Evolutionary conservation across 2,888 invertebrate genomes (phyloP).

Genomic region (Drosophila dives): DNA sequence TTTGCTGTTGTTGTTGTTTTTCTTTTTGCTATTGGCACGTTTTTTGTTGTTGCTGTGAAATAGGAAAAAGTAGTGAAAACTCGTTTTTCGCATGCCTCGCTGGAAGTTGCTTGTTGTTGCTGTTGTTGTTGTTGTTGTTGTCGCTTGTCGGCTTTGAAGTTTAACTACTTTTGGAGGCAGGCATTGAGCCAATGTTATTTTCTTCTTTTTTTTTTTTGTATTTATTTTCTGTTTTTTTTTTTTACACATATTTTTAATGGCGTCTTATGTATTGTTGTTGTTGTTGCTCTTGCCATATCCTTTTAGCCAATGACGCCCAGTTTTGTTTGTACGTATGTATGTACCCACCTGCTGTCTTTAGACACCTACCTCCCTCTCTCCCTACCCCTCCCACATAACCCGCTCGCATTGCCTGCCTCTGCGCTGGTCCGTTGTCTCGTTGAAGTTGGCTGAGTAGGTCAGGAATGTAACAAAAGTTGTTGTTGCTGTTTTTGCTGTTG

Average conservation of each 20-base stretch:
- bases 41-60: slow-evolving; percentile 58
- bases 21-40: slow-evolving; percentile 44
- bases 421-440: slow-evolving; percentile 45
- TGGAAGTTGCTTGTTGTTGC: slow-evolving; percentile 27
- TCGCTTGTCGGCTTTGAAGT: slow-evolving; percentile 66
- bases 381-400: background rate
- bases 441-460: slow-evolving; percentile 69
- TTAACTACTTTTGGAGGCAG: slow-evolving; percentile 73
- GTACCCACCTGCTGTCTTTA: slow-evolving; percentile 13
- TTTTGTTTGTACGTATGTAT: slow-evolving; percentile 19
- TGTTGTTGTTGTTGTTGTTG: slow-evolving; percentile 28
- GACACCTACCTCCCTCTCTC: background rate
- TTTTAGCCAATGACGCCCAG: slow-evolving; percentile 64
- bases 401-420: background rate
- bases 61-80: slow-evolving; percentile 79
- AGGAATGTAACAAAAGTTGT: slow-evolving; percentile 69
- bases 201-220: slow-evolving; percentile 3
- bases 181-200: slow-evolving; percentile 37
- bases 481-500: slow-evolving; percentile 29
- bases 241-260: slow-evolving; percentile 31
- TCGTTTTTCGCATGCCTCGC: slow-evolving; percentile 57
- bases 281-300: slow-evolving; percentile 60
- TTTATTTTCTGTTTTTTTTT: background rate
- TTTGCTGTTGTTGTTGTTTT: background rate
- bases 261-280: slow-evolving; percentile 25